A percentile compares a stretch with the other conserved stretches of the same genome.
Conservation (phyloP, 2,113 vertebrate species). For the Coturnix japonica region DNA sequence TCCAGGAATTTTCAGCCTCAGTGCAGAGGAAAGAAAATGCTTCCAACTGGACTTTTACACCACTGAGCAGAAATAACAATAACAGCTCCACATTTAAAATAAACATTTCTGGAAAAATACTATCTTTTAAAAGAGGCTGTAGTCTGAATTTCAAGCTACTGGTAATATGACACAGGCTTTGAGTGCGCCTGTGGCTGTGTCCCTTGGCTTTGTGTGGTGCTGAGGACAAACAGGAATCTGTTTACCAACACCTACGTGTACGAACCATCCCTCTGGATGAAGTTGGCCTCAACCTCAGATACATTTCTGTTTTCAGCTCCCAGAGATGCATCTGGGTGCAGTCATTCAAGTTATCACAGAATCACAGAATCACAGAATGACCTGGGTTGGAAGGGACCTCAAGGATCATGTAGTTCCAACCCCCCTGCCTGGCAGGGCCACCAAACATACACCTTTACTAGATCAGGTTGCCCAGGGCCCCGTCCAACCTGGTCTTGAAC, state of each 20-base stretch:
- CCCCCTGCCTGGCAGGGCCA: too few relatives aligned
- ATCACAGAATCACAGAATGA: too few relatives aligned
- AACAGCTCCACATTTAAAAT: slow-evolving; percentile 79
- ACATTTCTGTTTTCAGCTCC: neutral
- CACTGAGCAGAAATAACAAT: slow-evolving; percentile 79
- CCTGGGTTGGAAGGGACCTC: too few relatives aligned
- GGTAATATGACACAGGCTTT: slow-evolving; percentile 52
- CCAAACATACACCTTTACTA: too few relatives aligned
- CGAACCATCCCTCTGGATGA: neutral
- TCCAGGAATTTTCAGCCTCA: slow-evolving; percentile 76
- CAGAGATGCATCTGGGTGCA: neutral
- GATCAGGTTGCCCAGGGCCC: too few relatives aligned
- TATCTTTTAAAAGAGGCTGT: slow-evolving; percentile 68
- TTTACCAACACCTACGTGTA: neutral
- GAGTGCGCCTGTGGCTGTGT: slow-evolving; percentile 37
- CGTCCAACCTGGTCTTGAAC: too few relatives aligned
- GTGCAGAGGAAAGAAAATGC: slow-evolving; percentile 72
- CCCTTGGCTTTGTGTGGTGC: neutral
- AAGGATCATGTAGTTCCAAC: too few relatives aligned
- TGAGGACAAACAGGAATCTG: slow-evolving; percentile 20
- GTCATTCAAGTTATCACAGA: neutral
- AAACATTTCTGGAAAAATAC: slow-evolving; percentile 80
- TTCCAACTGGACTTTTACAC: slow-evolving; percentile 78
- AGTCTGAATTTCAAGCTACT: slow-evolving; percentile 68
- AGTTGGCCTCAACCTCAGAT: neutral